Evolutionary conservation across 2,113 vertebrate species (phyloP), one percentile per base, ranked within the genome.

Genomic region (Melanotaenia duboulayi): DNA sequence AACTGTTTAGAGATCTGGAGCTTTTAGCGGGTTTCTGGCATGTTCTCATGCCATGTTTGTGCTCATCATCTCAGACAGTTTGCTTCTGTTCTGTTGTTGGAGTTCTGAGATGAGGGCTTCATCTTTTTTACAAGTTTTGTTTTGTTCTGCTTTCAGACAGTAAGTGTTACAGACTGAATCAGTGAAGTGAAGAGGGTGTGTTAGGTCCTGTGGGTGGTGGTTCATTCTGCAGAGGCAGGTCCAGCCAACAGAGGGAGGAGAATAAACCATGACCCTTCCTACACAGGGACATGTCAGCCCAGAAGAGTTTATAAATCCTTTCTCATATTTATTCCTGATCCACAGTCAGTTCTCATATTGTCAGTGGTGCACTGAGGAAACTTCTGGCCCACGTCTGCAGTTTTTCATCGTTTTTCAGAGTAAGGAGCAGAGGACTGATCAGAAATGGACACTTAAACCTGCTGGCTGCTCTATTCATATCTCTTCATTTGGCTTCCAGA

Each of bases 261-360:
- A 57, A 75, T 65, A 55, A 46, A 58, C 25, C 11, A 49, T 57
- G 40, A 25, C 25, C 22, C 54, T 75, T 54, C 87, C 74, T 64
- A 71, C 69, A 17, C 71, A 71, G 48, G 80, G 80, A 88, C 82
- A 76, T 74, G 80, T 78, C 73, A 70, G 71, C 59, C 48, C 57
- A 48, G 60, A 65, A 56, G 23, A 77, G 76, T 87, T 86, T 90
- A 91, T 90, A 91, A 91, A 85, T 20, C 56, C 68, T 28, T 8
- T 12, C 20, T 14, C 66, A 52, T 76, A 69, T 81, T 88, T 82
- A 80, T 70, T 65, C 28, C 24, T 67, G 23, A 42, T n/a, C 23
- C 83, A 83, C 63, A 86, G 20, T 78, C 44, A 40, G 20, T 71
- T 68, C 59, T 83, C 16, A 11, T 48, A n/a, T 50, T 71, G 57